These are phyloP conservation scores for Trachymyrmex septentrionalis DNA, from an alignment of 1,140 invertebrate genomes.

Conservation along the genomic window DNA sequence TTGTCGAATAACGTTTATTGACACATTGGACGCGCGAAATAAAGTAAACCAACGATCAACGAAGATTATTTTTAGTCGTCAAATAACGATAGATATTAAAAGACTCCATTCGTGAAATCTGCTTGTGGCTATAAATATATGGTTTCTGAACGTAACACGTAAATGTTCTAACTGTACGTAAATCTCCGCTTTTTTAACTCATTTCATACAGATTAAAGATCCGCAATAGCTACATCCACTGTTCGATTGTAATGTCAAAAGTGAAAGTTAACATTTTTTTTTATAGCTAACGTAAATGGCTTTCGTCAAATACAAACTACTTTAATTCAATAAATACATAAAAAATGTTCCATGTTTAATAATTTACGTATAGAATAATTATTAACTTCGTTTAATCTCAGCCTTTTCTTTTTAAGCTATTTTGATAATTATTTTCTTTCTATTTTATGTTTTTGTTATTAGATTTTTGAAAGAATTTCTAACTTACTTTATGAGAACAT, in stretches of 20 bases:
- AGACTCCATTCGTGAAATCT: conserved; percentile 20
- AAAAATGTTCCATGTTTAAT: neutral
- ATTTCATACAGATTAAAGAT: neutral
- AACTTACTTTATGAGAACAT: neutral
- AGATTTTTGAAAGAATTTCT: neutral
- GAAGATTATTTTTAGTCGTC: conserved; percentile 29
- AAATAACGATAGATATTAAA: conserved; percentile 39
- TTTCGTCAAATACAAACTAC: conserved; percentile 8
- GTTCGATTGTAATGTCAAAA: neutral
- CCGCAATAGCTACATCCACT: neutral
- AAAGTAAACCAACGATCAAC: conserved; percentile 23
- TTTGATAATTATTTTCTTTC: conserved; percentile 11
- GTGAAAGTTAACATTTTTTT: neutral
- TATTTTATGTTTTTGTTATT: neutral
- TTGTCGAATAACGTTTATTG: conserved; percentile 49
- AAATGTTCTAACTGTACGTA: neutral
- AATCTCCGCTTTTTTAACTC: conserved; percentile 1
- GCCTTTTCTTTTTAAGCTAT: too few relatives aligned
- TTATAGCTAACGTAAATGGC: conserved; percentile 5
- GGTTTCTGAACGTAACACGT: neutral
- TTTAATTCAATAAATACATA: conserved; percentile 21
- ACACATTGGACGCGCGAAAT: conserved; percentile 22
- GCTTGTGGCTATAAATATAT: conserved; percentile 25
- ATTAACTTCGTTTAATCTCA: neutral
- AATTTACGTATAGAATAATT: neutral